Percentiles rank a stretch among this genome's conserved stretches.
These are phyloP conservation scores for Gerris buenoi DNA, from an alignment of 1,140 invertebrate species.

Conservation along the genomic window DNA sequence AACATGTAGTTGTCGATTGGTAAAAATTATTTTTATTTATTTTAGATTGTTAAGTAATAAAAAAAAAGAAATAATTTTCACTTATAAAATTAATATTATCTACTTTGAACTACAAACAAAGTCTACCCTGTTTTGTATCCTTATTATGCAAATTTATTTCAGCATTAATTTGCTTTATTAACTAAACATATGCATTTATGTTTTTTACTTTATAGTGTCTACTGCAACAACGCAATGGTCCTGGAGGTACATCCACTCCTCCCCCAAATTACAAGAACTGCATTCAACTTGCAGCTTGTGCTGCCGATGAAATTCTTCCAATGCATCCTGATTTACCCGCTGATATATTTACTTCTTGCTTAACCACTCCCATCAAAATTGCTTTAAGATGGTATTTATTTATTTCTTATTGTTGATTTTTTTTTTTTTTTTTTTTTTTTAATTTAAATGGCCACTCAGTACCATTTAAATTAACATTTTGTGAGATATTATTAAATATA, in stretches of 20 bases:
- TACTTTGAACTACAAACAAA: too few relatives aligned
- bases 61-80: slow-evolving; percentile 2
- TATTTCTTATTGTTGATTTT: too few relatives aligned
- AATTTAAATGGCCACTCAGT: too few relatives aligned
- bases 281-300: slow-evolving; percentile 91
- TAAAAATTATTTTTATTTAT: not conserved
- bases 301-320: slow-evolving; percentile 77
- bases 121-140: too few relatives aligned
- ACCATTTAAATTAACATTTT: not conserved
- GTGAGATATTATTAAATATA: not conserved
- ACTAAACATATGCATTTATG: too few relatives aligned
- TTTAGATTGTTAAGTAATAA: not conserved
- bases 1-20: not conserved
- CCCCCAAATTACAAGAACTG: slow-evolving; percentile 66
- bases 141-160: too few relatives aligned
- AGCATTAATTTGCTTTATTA: too few relatives aligned
- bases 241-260: not conserved
- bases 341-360: slow-evolving; percentile 93
- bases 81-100: too few relatives aligned
- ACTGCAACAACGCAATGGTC: slow-evolving; percentile 3
- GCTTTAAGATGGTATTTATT: slow-evolving; percentile 84
- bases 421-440: too few relatives aligned
- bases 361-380: slow-evolving; percentile 96
- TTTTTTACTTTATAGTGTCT: too few relatives aligned
- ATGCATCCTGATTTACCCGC: slow-evolving; percentile 98